phyloP scores from a whole-genome alignment of 1,140 invertebrate species.

The Agrypnia vestita region DNA sequence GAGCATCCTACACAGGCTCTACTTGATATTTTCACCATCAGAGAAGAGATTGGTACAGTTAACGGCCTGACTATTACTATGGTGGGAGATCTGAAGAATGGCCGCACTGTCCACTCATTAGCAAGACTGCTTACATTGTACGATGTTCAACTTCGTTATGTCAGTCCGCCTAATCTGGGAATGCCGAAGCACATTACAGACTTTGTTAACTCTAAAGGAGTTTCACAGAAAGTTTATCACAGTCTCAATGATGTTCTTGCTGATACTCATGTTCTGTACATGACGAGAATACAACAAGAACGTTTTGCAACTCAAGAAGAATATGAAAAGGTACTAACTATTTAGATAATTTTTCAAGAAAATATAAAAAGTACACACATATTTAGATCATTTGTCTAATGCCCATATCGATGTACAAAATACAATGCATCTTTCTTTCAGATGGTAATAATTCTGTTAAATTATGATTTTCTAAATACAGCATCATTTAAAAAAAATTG shows the following conservation, averaged over 20 bases:
- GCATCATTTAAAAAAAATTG: too few relatives aligned
- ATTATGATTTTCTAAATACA: too few relatives aligned
- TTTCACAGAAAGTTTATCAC: conserved; percentile 83
- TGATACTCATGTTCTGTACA: conserved; percentile 97
- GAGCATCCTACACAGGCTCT: conserved; percentile 99
- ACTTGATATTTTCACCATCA: conserved; percentile 97
- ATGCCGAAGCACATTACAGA: conserved; percentile 93
- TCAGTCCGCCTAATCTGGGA: conserved; percentile 87
- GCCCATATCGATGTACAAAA: too few relatives aligned
- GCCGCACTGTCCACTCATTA: conserved; percentile 97
- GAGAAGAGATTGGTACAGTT: conserved; percentile 98
- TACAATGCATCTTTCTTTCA: too few relatives aligned
- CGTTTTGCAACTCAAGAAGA: conserved; percentile 89
- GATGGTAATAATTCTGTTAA: too few relatives aligned
- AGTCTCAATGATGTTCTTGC: conserved; percentile 88
- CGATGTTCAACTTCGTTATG: conserved; percentile 91
- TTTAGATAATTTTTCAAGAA: conserved; percentile 44
- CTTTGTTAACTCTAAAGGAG: conserved; percentile 84
- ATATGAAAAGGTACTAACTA: conserved; percentile 86
- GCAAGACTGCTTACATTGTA: conserved; percentile 93
- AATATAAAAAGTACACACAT: too few relatives aligned
- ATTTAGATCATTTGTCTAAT: too few relatives aligned
- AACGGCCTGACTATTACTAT: conserved; percentile 95
- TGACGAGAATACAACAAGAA: conserved; percentile 98
- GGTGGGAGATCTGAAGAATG: conserved; percentile 98